Conservation (phyloP, 2,797 vertebrate genomes). For the Eulemur albifrons region DNA sequence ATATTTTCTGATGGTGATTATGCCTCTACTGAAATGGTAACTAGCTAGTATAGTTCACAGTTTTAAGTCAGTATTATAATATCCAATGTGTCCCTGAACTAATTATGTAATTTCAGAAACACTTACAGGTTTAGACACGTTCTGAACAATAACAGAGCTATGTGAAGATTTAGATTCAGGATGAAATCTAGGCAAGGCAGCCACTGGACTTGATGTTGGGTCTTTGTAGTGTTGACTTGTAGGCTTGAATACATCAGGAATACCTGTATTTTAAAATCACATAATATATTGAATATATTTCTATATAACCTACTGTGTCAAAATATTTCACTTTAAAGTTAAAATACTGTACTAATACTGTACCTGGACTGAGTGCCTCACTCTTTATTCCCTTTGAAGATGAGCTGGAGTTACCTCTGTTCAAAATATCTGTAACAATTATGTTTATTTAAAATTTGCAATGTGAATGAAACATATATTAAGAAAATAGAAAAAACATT, state of each 20-base stretch:
- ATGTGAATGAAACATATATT: background rate
- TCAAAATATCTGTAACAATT: constrained; percentile 86
- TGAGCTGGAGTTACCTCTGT: constrained; percentile 83
- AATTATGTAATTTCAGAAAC: constrained; percentile 69
- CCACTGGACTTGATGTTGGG: constrained; percentile 74
- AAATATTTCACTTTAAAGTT: constrained; percentile 66
- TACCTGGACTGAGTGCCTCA: constrained; percentile 84
- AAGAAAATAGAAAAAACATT: background rate
- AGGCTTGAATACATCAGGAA: constrained; percentile 76
- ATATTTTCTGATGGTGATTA: constrained; percentile 49
- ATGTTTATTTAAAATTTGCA: constrained; percentile 34
- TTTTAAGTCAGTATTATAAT: constrained; percentile 40
- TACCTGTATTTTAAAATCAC: constrained; percentile 77
- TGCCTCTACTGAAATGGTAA: background rate
- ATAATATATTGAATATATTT: constrained; percentile 52
- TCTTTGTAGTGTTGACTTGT: constrained; percentile 73
- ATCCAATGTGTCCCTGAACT: constrained; percentile 74
- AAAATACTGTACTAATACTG: constrained; percentile 74
- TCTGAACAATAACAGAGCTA: constrained; percentile 69
- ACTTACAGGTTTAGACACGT: constrained; percentile 79
- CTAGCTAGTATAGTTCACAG: background rate
- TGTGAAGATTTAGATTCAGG: constrained; percentile 76
- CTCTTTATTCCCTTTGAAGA: constrained; percentile 83
- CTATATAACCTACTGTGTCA: constrained; percentile 32
- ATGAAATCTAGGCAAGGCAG: constrained; percentile 78